These are phyloP conservation scores for Lepidotrigona ventralis DNA, from an alignment of 1,140 invertebrate genomes.

Conservation along the genomic window DNA sequence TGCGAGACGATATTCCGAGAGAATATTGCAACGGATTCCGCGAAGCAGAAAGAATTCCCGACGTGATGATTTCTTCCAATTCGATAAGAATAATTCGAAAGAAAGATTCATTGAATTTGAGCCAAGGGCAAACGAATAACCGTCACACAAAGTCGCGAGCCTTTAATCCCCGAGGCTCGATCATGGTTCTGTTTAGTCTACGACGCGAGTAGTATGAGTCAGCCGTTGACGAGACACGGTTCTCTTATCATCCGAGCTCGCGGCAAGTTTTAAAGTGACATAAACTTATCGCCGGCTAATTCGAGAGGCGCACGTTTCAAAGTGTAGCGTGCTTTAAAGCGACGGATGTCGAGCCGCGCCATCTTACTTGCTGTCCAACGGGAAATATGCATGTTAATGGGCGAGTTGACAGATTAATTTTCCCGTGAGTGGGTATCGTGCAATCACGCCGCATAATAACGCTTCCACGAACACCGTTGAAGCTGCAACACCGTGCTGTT, in stretches of 20 bases:
- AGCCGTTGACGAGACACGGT: neutral
- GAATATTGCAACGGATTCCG: neutral
- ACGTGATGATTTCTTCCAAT: no score
- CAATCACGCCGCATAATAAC: neutral
- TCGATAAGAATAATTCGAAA: neutral
- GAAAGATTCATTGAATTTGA: neutral
- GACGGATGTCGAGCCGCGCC: slow-evolving; percentile 16
- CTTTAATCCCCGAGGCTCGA: neutral
- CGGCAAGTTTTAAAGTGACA: neutral
- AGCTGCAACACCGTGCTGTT: no score
- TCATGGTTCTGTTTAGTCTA: no score
- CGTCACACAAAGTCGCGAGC: neutral
- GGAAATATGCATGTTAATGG: slow-evolving; percentile 46
- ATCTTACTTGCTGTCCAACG: slow-evolving; percentile 35
- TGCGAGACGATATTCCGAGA: neutral
- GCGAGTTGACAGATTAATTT: slow-evolving; percentile 49
- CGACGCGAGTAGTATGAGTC: neutral
- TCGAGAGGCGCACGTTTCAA: neutral
- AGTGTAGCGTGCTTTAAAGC: slow-evolving; percentile 5
- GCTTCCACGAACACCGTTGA: neutral
- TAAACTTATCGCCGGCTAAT: neutral
- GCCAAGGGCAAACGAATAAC: neutral
- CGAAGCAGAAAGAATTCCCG: neutral
- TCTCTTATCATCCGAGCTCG: neutral
- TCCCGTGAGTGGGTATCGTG: slow-evolving; percentile 39